Evolutionary conservation across 2,113 vertebrate species (phyloP), one percentile per base, ranked within the genome.

Genomic region (Otocyon megalotis): DNA sequence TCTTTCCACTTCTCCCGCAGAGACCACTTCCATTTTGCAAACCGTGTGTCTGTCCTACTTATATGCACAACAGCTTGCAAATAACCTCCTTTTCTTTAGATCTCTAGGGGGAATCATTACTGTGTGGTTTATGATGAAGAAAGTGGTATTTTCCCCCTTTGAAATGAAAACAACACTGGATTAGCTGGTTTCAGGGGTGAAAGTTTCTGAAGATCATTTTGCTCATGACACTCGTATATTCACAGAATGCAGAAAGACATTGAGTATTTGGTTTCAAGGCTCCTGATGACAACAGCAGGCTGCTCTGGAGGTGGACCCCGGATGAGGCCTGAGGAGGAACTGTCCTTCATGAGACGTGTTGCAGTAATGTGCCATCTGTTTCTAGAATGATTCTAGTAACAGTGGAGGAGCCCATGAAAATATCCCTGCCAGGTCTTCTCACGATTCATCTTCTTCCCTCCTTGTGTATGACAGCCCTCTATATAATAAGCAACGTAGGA

Each of bases 291-390:
- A 97, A 92, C 86, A 96, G 90, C 97, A 89, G 93, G 92, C 96
- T 96, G 96, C 81, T 96, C 95, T 93, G 62, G 77, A 92, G 60
- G 84, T 67, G 93, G 98, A 90, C 67, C 86, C 53, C 0, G 2
- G 43, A 60, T 17, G 97, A 65, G 15, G 28, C 86, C 91, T 53
- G 71, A 37, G 74, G 43, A 94, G 90, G 53, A 96, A 35, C 63
- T 1, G 87, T 92, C 97, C 97, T 98, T 97, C 88, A 72, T 67
- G 88, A 54, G 71, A 90, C 92, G 67, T 48, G 89, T 77, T 71
- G 84, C 96, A 80, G 48, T 63, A 62, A 94, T 74, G 85, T 16
- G 24, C 98, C 97, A 98, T 98, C 98, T 98, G 98, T 94, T 98
- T 97, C 96, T 63, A 32, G 71, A 94, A 97, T 96, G 98, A 96